Conservation (phyloP, 2,888 invertebrate species). For the Eupsilia transversa region DNA sequence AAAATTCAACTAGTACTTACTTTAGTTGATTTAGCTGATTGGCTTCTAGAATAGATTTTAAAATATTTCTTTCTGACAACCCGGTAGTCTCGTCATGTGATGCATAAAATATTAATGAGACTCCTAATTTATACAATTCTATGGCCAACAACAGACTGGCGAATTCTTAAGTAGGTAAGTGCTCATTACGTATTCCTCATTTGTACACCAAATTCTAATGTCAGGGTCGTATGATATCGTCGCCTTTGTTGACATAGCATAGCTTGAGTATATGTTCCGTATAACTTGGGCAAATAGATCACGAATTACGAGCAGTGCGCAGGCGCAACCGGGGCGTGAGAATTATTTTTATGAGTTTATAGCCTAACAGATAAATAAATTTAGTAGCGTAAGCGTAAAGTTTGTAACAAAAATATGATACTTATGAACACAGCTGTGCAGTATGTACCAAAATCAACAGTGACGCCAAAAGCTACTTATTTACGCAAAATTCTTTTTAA, state of each 20-base stretch:
- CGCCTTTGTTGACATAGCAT: slow-evolving; percentile 47
- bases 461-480: background rate
- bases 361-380: slow-evolving; percentile 11
- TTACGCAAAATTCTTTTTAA: background rate
- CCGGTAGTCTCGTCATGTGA: slow-evolving; percentile 15
- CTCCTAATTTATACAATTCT: slow-evolving; percentile 22
- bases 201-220: slow-evolving; percentile 55
- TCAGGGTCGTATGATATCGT: slow-evolving; percentile 33
- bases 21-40: background rate
- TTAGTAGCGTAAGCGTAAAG: background rate
- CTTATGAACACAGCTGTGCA: slow-evolving; percentile 21
- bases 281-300: slow-evolving; percentile 48
- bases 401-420: background rate
- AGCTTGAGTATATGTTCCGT: slow-evolving; percentile 32
- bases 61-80: slow-evolving; percentile 1
- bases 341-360: background rate
- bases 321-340: slow-evolving; percentile 33
- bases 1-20: background rate
- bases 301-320: slow-evolving; percentile 26
- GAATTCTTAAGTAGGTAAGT: slow-evolving; percentile 24
- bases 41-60: background rate
- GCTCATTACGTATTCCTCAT: slow-evolving; percentile 51
- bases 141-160: slow-evolving; percentile 34
- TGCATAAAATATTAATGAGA: slow-evolving; percentile 34
- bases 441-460: background rate